A percentile compares a stretch with the other conserved stretches of the same genome.
Conservation (phyloP, 2,113 vertebrate species). For the Bufo gargarizans region DNA sequence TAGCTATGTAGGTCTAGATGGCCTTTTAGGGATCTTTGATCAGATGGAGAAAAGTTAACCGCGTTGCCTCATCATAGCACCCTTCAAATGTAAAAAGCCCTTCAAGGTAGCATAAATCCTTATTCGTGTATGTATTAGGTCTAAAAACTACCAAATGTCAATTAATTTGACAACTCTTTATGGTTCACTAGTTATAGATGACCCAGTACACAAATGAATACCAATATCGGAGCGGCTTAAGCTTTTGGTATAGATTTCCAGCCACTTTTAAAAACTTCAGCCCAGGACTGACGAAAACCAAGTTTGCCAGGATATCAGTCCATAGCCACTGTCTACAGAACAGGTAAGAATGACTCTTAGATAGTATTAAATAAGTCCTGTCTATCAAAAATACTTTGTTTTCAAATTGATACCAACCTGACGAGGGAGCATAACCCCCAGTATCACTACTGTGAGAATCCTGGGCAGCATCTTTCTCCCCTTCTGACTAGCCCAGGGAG, state of each 20-base stretch:
- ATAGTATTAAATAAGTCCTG: not conserved
- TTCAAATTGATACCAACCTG: constrained; percentile 20
- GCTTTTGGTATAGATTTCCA: not conserved
- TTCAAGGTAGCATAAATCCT: not conserved
- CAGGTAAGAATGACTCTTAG: not conserved
- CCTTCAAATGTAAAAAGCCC: not conserved
- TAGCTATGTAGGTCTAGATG: not conserved
- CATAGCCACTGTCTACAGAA: not conserved
- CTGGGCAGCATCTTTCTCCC: constrained; percentile 37
- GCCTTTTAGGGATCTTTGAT: not conserved
- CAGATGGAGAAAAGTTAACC: not conserved
- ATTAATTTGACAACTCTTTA: too few species aligned
- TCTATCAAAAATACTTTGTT: not conserved
- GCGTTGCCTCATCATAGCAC: not conserved
- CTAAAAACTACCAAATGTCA: not conserved
- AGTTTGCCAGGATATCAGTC: not conserved
- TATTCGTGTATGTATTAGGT: not conserved
- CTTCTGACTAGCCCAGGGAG: not conserved
- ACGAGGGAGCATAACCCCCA: constrained; percentile 13
- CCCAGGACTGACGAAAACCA: not conserved
- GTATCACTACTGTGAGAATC: constrained; percentile 4
- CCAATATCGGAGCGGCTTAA: not conserved
- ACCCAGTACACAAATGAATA: not conserved
- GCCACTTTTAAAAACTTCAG: too few species aligned
- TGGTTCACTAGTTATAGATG: not conserved